These are phyloP conservation scores for Acanthurus tractus DNA, from an alignment of 2,797 vertebrate species.

Conservation along the genomic window DNA sequence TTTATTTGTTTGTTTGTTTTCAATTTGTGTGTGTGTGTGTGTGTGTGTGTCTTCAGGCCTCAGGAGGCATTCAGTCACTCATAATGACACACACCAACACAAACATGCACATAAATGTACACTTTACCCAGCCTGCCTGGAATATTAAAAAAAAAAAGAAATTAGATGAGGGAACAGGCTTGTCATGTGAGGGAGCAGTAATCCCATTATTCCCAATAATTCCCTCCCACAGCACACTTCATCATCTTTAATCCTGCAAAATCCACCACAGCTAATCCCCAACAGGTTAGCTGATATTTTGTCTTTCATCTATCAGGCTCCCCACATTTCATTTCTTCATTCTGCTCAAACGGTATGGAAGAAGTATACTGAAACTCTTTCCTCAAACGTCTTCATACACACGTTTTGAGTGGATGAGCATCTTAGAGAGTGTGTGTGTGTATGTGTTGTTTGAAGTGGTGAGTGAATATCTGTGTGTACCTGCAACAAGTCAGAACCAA, in stretches of 20 bases:
- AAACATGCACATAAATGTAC: conserved; percentile 8
- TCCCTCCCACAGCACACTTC: conserved; percentile 58
- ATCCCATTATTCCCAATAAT: conserved; percentile 64
- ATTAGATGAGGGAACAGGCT: conserved; percentile 35
- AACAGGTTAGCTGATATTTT: conserved; percentile 44
- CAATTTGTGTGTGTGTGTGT: conserved; percentile 15
- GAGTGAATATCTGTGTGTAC: neutral
- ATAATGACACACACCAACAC: conserved; percentile 9
- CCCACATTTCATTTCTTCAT: conserved; percentile 14
- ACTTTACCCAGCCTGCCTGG: conserved; percentile 6
- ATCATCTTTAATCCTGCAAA: conserved; percentile 65
- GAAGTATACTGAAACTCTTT: conserved; percentile 4
- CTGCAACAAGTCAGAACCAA: conserved; percentile 55
- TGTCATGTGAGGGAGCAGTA: conserved; percentile 59
- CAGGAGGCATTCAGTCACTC: conserved; percentile 24
- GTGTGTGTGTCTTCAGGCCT: conserved; percentile 3
- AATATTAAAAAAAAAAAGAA: neutral
- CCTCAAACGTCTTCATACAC: neutral
- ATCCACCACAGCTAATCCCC: conserved; percentile 58
- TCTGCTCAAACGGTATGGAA: neutral
- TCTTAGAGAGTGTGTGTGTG: conserved; percentile 1
- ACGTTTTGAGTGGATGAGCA: conserved; percentile 8
- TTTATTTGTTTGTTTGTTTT: neutral
- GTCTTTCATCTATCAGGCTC: conserved; percentile 44
- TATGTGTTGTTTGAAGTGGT: neutral